Conservation (phyloP, 1,140 invertebrate species). For the Notospermus geniculatus region DNA sequence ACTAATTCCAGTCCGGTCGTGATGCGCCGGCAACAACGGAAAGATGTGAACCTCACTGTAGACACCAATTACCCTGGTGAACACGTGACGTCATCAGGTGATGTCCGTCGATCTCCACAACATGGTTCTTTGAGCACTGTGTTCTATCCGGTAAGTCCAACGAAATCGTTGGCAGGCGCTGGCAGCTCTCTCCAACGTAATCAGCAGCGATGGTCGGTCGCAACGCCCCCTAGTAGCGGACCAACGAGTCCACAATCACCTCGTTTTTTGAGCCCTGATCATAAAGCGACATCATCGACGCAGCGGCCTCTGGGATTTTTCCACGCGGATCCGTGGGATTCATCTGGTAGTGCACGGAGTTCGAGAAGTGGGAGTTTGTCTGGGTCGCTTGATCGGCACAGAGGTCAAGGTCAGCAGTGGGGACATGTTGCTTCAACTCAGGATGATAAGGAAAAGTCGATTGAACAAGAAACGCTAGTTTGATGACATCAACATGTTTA, state of each 20-base stretch:
- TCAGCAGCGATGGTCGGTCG: neutral
- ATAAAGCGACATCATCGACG: constrained; percentile 11
- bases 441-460: constrained; percentile 35
- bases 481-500: constrained; percentile 7
- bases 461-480: constrained; percentile 27
- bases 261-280: neutral
- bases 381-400: constrained; percentile 23
- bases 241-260: constrained; percentile 11
- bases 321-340: neutral
- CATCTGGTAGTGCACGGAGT: neutral
- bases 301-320: constrained; percentile 7
- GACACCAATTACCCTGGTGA: too few species aligned
- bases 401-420: constrained; percentile 28
- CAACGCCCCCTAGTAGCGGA: neutral
- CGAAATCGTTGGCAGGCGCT: too few species aligned
- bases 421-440: constrained; percentile 25
- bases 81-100: too few species aligned
- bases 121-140: too few species aligned
- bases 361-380: neutral
- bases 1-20: constrained; percentile 6
- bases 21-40: neutral
- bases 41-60: too few species aligned
- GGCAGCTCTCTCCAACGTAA: too few species aligned
- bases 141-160: too few species aligned
- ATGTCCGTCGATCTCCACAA: too few species aligned